phyloP scores from a whole-genome alignment of 2,888 invertebrate genomes.

The Scaptomyza flava region DNA sequence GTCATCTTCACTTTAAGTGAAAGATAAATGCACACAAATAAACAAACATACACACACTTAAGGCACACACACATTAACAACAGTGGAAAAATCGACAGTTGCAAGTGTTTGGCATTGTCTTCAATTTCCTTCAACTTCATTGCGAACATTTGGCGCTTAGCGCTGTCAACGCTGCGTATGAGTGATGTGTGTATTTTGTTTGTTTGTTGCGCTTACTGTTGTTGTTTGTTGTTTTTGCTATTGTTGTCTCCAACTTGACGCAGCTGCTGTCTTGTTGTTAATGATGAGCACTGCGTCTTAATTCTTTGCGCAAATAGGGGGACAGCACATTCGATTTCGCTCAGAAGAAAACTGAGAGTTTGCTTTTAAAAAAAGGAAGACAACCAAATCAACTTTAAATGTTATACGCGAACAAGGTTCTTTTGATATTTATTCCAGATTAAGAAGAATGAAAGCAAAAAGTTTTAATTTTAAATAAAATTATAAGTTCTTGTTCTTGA shows the following conservation, averaged over 20 bases:
- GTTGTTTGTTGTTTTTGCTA: slow-evolving; percentile 7
- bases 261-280: slow-evolving; percentile 15
- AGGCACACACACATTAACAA: slow-evolving; percentile 3
- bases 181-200: slow-evolving; percentile 58
- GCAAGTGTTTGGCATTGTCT: slow-evolving; percentile 63
- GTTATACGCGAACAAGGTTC: not conserved
- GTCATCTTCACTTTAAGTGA: slow-evolving; percentile 84
- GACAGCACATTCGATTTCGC: slow-evolving; percentile 67
- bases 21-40: slow-evolving; percentile 69
- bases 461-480: too few relatives aligned
- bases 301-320: slow-evolving; percentile 57
- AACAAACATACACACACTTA: slow-evolving; percentile 17
- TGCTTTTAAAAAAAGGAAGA: not conserved
- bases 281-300: slow-evolving; percentile 48
- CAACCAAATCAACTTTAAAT: slow-evolving; percentile 3
- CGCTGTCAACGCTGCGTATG: slow-evolving; percentile 60
- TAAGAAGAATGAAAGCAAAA: too few relatives aligned
- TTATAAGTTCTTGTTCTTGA: too few relatives aligned
- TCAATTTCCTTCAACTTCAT: slow-evolving; percentile 61
- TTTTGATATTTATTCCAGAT: too few relatives aligned
- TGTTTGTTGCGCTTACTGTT: not conserved
- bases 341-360: slow-evolving; percentile 18
- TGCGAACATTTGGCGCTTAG: slow-evolving; percentile 53
- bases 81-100: slow-evolving; percentile 57
- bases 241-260: slow-evolving; percentile 14